Evolutionary conservation across 2,888 invertebrate species (phyloP).

Genomic region (Cheilosia vernalis): DNA sequence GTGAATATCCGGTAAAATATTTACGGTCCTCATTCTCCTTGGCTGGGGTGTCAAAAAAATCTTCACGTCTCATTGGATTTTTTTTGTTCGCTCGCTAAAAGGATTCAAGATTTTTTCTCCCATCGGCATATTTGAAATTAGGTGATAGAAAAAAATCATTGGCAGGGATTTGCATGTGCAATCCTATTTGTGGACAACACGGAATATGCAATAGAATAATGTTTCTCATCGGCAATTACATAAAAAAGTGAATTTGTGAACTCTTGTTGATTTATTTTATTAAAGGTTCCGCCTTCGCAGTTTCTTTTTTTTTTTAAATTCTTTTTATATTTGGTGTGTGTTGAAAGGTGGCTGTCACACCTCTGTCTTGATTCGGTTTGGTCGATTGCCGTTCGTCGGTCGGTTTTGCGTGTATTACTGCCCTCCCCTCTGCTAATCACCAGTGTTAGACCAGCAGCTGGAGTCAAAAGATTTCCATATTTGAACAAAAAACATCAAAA

Average conservation of each 20-base stretch:
- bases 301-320: slow-evolving; percentile 33
- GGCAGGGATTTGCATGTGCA: slow-evolving; percentile 31
- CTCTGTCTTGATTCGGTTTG: slow-evolving; percentile 50
- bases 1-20: slow-evolving; percentile 27
- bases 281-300: slow-evolving; percentile 69
- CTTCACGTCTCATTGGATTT: slow-evolving; percentile 62
- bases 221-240: slow-evolving; percentile 50
- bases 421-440: slow-evolving; percentile 6
- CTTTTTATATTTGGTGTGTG: slow-evolving; percentile 35
- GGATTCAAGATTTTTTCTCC: slow-evolving; percentile 53
- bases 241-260: slow-evolving; percentile 68
- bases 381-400: slow-evolving; percentile 23
- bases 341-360: slow-evolving; percentile 58
- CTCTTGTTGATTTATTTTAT: slow-evolving; percentile 29
- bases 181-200: slow-evolving; percentile 34
- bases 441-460: slow-evolving; percentile 49
- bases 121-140: slow-evolving; percentile 30
- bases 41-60: slow-evolving; percentile 70
- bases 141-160: slow-evolving; percentile 20
- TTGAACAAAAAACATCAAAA: slow-evolving; percentile 58
- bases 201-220: slow-evolving; percentile 53
- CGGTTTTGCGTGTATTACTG: slow-evolving; percentile 54
- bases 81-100: slow-evolving; percentile 65
- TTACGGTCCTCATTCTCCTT: slow-evolving; percentile 41
- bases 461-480: slow-evolving; percentile 64